Evolutionary conservation across 2,113 vertebrate species (phyloP), one percentile per base, ranked within the genome.

Genomic region (Elanoides forficatus): DNA sequence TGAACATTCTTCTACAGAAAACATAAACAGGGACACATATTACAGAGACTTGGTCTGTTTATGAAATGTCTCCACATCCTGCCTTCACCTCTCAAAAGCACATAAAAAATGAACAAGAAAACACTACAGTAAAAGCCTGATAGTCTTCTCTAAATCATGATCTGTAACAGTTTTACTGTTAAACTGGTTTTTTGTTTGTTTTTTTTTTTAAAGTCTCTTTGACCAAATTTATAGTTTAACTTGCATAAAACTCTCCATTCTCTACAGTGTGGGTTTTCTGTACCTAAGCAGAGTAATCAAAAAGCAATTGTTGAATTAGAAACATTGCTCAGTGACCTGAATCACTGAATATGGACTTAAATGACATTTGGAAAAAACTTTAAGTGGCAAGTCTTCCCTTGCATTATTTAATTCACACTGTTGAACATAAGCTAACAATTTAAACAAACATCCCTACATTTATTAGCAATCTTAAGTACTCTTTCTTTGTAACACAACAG

Each of bases 11-110:
- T 8, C 11, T 23, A 19, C 34, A 52, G 34, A 81, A 86, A 71
- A 36, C 8, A 2, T 15, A 56, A 48, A 34, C 19, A 50, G 5
- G 15, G 15, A 10, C 10, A 59, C 0, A 1, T 26, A 21, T 42
- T 32, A 53, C 11, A 74, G 10, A 67, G 10, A n/a, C 14, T 55
- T 5, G 3, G 2, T 47, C 22, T 43, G 9, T 14, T 52, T 53
- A 27, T 17, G 13, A 75, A 65, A 40, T 45, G 2, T 32, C 25
- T 66, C 16, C 23, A 26, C 7, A 72, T 3, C 6, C 10, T 47
- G n/a, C 14, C 21, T 73, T 63, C 23, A 60, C 8, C 8, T 66
- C 19, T 32, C 17, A 36, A 18, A 78, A 66, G 7, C 9, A 53
- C 48, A 52, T 58, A 1, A 66, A 60, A 73, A 67, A 2, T 3